Evolutionary conservation across 1,140 invertebrate genomes (phyloP).

Genomic region (Calliopsis andreniformis): DNA sequence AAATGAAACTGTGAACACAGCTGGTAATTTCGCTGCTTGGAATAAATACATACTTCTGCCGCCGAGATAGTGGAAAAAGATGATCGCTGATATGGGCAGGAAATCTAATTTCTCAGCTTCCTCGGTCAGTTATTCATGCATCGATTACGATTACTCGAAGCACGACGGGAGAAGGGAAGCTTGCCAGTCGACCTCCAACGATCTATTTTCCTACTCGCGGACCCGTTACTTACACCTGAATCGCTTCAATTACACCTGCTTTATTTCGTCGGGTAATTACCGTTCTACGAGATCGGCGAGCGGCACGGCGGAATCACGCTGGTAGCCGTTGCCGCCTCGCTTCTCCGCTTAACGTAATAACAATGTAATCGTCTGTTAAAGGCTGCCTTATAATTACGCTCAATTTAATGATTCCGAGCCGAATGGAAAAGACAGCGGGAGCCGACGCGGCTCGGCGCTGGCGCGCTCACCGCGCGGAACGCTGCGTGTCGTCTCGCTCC

Average conservation of each 20-base stretch:
- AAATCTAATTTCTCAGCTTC: slow-evolving; percentile 13
- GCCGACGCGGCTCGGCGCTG: not conserved
- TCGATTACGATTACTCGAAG: slow-evolving; percentile 5
- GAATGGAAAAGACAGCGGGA: not conserved
- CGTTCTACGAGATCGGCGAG: not conserved
- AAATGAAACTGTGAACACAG: no score
- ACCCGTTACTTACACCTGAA: slow-evolving; percentile 13
- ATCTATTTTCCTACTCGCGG: slow-evolving; percentile 14
- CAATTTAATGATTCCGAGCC: slow-evolving; percentile 37
- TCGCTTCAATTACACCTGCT: slow-evolving; percentile 11
- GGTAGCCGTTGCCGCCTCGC: slow-evolving; percentile 26
- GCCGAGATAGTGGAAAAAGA: no score
- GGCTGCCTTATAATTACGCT: slow-evolving; percentile 48
- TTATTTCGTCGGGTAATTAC: slow-evolving; percentile 34
- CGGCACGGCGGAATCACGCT: not conserved
- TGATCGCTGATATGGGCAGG: not conserved
- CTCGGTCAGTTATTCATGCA: slow-evolving; percentile 21
- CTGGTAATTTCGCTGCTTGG: no score
- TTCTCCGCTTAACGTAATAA: slow-evolving; percentile 52
- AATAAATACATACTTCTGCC: no score
- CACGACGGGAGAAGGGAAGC: not conserved
- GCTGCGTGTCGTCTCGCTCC: not conserved
- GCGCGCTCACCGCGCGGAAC: not conserved
- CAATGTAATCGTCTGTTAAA: slow-evolving; percentile 45
- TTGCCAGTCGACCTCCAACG: slow-evolving; percentile 2